Conservation (phyloP, 2,888 invertebrate genomes). For the Chrysolina oricalcia region DNA sequence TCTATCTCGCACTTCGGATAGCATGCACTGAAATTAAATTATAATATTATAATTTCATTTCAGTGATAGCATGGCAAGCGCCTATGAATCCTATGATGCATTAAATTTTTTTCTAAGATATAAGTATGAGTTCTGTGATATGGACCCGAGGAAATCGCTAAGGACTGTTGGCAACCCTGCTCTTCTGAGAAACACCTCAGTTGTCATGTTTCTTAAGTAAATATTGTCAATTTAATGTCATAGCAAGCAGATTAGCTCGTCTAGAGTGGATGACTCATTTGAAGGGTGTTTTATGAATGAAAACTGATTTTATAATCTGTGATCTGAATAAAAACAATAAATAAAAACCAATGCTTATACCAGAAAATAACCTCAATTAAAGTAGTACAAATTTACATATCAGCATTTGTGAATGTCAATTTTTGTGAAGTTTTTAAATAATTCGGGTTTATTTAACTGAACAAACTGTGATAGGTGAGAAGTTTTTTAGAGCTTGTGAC, state of each 20-base stretch:
- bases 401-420: constrained; percentile 64
- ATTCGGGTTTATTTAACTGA: constrained; percentile 40
- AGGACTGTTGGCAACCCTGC: too few relatives aligned
- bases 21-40: too few relatives aligned
- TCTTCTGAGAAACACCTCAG: too few relatives aligned
- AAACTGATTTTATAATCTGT: constrained; percentile 27
- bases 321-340: constrained; percentile 31
- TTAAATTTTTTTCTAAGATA: too few relatives aligned
- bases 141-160: too few relatives aligned
- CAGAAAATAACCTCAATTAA: constrained; percentile 47
- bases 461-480: constrained; percentile 51
- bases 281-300: constrained; percentile 44
- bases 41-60: too few relatives aligned
- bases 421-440: constrained; percentile 52
- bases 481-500: constrained; percentile 25
- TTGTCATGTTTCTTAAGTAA: too few relatives aligned
- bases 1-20: too few relatives aligned
- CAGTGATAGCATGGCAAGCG: too few relatives aligned
- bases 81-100: too few relatives aligned
- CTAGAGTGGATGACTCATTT: constrained; percentile 49
- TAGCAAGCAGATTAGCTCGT: neutral
- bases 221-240: constrained; percentile 25
- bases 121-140: too few relatives aligned
- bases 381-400: constrained; percentile 67
- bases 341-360: constrained; percentile 4